phyloP scores from a whole-genome alignment of 2,113 vertebrate genomes.

The Guaruba guarouba region DNA sequence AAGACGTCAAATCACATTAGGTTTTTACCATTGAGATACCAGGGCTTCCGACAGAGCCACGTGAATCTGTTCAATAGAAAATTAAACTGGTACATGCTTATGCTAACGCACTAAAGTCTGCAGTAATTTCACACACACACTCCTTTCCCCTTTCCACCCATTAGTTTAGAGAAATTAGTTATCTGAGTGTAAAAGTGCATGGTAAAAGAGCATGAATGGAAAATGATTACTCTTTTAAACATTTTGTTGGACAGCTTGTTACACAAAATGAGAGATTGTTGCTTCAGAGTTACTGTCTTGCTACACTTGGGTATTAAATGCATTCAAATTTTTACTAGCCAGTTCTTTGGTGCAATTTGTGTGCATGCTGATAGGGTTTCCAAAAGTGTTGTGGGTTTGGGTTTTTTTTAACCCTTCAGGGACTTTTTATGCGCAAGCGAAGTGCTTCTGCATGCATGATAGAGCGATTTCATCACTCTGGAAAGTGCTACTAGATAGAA shows the following conservation, averaged over 20 bases:
- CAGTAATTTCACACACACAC: background rate
- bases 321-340: conserved; percentile 1
- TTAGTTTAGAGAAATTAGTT: background rate
- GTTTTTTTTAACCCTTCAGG: conserved; percentile 11
- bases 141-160: too few relatives aligned
- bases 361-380: conserved; percentile 30
- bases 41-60: background rate
- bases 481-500: conserved; percentile 45
- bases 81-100: background rate
- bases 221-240: conserved; percentile 18
- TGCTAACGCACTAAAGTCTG: background rate
- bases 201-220: conserved; percentile 4
- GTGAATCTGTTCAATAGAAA: background rate
- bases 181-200: background rate
- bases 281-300: background rate
- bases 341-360: background rate
- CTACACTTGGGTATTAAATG: conserved; percentile 2
- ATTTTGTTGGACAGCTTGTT: background rate
- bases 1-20: conserved; percentile 19
- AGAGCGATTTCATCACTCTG: conserved; percentile 8
- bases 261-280: background rate
- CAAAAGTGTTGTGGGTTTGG: background rate
- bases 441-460: conserved; percentile 31
- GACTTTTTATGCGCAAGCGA: conserved; percentile 38
- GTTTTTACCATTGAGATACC: background rate